Percentiles rank a stretch among this genome's conserved stretches.
These are phyloP conservation scores for Diabrotica virgifera DNA, from an alignment of 1,140 invertebrate species.

Conservation along the genomic window DNA sequence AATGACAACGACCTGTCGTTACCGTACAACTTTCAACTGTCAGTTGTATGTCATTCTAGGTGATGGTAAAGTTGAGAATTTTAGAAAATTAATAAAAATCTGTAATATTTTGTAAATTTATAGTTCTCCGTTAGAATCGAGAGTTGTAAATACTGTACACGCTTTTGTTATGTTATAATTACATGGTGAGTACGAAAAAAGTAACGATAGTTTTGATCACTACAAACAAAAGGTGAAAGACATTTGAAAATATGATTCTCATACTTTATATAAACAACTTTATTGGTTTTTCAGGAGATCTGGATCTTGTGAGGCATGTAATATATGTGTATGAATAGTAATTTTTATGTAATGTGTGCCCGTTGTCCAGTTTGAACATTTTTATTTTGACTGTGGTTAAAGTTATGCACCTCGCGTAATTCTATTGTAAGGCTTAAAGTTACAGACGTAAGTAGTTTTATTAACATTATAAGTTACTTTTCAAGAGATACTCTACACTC, in stretches of 20 bases:
- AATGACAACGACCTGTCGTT: too few species aligned
- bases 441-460: neutral
- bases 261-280: constrained; percentile 13
- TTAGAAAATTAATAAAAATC: constrained; percentile 16
- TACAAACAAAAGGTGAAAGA: constrained; percentile 40
- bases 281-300: constrained; percentile 15
- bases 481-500: too few species aligned
- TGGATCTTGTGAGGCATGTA: neutral
- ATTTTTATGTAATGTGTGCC: constrained; percentile 1
- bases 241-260: constrained; percentile 31
- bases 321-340: constrained; percentile 12
- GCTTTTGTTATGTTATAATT: constrained; percentile 40
- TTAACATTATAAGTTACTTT: neutral
- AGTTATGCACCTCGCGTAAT: neutral
- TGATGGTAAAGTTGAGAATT: constrained; percentile 14
- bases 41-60: constrained; percentile 13
- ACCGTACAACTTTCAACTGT: neutral
- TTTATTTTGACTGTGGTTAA: constrained; percentile 1
- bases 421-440: neutral
- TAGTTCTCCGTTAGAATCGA: constrained; percentile 29
- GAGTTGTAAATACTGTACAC: constrained; percentile 34
- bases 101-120: constrained; percentile 38
- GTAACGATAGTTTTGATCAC: constrained; percentile 23
- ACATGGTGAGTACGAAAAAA: constrained; percentile 29
- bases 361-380: constrained; percentile 8